phyloP scores from a whole-genome alignment of 2,888 invertebrate genomes.

The Agrotis clavis region DNA sequence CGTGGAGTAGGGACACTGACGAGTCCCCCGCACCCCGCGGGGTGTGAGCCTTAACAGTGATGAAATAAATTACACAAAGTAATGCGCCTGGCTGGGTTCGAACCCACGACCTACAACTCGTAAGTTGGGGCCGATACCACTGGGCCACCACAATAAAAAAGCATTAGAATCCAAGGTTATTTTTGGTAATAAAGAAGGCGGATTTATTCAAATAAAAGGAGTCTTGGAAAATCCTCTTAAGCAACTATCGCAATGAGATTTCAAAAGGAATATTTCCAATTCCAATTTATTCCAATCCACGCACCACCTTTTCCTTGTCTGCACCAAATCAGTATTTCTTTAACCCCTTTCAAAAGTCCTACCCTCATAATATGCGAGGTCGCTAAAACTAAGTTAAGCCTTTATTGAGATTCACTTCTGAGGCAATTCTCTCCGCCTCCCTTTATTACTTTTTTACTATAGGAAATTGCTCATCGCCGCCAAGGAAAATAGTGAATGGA shows the following conservation, averaged over 20 bases:
- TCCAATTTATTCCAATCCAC: slow-evolving; percentile 81
- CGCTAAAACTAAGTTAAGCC: slow-evolving; percentile 71
- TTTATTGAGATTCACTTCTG: slow-evolving; percentile 84
- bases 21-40: too few relatives aligned
- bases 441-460: slow-evolving; percentile 81
- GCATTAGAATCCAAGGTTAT: background rate
- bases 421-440: slow-evolving; percentile 75
- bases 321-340: slow-evolving; percentile 82
- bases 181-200: background rate
- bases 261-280: slow-evolving; percentile 72
- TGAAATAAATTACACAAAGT: too few relatives aligned
- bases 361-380: slow-evolving; percentile 79
- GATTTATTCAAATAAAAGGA: slow-evolving; percentile 22
- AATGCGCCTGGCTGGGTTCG: too few relatives aligned
- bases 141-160: background rate
- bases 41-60: too few relatives aligned
- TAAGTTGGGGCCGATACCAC: too few relatives aligned
- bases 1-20: too few relatives aligned
- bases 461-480: slow-evolving; percentile 75
- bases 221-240: slow-evolving; percentile 54
- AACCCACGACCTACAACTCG: too few relatives aligned
- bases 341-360: slow-evolving; percentile 87
- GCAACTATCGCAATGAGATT: slow-evolving; percentile 64
- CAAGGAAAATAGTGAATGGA: slow-evolving; percentile 69
- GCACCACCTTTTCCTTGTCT: slow-evolving; percentile 88